These are phyloP conservation scores for Dusona sp. DNA, from an alignment of 2,888 invertebrate genomes.

Conservation along the genomic window DNA sequence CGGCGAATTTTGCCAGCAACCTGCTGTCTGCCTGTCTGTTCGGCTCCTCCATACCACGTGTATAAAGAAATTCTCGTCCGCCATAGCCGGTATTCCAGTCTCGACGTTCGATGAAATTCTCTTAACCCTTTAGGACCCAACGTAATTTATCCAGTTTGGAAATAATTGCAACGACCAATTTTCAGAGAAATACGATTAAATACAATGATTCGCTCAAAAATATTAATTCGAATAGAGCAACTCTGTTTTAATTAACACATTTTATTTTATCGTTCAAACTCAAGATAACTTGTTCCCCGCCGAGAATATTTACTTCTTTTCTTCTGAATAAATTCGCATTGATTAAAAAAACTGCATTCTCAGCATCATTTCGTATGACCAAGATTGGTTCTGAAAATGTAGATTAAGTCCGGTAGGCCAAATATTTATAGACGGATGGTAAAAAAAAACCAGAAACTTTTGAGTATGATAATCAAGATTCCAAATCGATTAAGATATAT, in stretches of 20 bases:
- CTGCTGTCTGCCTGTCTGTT: conserved; percentile 63
- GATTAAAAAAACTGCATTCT: conserved; percentile 1
- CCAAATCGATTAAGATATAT: conserved; percentile 1
- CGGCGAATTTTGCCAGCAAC: conserved; percentile 68
- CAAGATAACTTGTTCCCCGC: background rate
- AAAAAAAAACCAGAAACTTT: background rate
- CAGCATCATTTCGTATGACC: background rate
- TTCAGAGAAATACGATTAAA: conserved; percentile 4
- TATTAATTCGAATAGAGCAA: conserved; percentile 15
- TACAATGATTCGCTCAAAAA: background rate
- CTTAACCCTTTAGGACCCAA: conserved; percentile 21
- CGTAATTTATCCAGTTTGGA: conserved; percentile 18
- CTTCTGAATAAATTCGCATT: background rate
- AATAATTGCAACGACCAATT: background rate
- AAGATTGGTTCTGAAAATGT: background rate
- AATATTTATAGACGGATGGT: background rate
- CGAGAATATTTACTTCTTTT: background rate
- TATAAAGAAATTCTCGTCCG: conserved; percentile 40
- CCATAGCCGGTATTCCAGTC: conserved; percentile 33
- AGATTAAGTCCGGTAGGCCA: background rate
- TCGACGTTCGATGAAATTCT: conserved; percentile 38
- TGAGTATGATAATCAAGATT: background rate
- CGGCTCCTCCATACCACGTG: conserved; percentile 8
- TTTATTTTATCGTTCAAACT: conserved; percentile 14
- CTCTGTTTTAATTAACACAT: conserved; percentile 30